These are phyloP conservation scores for Ciconia nigra DNA, from an alignment of 2,797 vertebrate species.

Conservation along the genomic window DNA sequence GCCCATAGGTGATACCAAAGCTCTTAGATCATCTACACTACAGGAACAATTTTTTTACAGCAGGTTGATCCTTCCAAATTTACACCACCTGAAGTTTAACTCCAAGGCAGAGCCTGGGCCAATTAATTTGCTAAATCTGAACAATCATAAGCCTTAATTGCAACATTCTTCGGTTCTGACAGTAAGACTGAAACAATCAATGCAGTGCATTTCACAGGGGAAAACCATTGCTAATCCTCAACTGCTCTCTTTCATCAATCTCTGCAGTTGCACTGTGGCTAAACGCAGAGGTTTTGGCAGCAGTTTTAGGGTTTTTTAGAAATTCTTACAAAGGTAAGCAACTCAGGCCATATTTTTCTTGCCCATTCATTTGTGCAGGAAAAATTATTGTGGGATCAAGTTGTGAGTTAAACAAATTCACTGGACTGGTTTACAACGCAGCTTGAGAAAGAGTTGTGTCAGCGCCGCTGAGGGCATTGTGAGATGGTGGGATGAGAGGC, in stretches of 20 bases:
- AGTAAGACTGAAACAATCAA: neutral
- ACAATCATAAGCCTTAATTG: neutral
- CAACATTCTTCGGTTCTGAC: neutral
- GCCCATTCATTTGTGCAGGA: neutral
- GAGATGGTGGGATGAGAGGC: neutral
- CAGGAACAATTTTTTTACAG: neutral
- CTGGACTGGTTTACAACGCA: neutral
- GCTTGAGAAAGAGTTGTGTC: neutral
- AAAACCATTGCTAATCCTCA: neutral
- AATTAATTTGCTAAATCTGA: neutral
- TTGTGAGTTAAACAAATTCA: neutral
- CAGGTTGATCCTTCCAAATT: neutral
- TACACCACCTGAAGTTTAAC: neutral
- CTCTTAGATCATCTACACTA: neutral
- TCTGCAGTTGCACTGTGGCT: neutral
- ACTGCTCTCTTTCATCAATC: neutral
- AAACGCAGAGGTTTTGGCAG: neutral
- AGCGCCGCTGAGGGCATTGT: neutral
- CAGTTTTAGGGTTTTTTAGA: neutral
- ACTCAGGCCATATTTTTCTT: neutral
- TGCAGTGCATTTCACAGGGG: neutral
- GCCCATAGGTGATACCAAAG: neutral
- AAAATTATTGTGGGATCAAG: neutral
- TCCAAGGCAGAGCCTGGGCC: rapidly evolving
- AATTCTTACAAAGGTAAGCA: neutral